Conservation (phyloP, 2,797 vertebrate species). For the Brotula barbata region DNA sequence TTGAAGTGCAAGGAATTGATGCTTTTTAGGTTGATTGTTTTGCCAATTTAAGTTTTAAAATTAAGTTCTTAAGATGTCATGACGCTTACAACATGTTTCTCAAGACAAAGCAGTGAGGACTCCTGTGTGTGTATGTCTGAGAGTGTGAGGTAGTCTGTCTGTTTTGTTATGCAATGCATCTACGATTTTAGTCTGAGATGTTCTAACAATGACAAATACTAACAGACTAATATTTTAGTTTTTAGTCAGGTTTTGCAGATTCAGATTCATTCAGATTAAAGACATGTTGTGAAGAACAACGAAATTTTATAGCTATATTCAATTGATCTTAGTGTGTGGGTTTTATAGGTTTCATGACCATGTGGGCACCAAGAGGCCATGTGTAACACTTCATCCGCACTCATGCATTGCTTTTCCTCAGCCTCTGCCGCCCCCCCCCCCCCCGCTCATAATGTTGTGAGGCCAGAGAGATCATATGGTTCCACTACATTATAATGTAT, state of each 20-base stretch:
- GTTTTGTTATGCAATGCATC: constrained; percentile 11
- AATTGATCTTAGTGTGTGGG: not conserved
- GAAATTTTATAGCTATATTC: too few relatives aligned
- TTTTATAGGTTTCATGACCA: constrained; percentile 1
- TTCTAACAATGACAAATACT: constrained; percentile 33
- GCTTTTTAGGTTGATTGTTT: constrained; percentile 36
- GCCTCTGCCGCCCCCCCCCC: constrained; percentile 3
- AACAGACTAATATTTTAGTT: too few relatives aligned
- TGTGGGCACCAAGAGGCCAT: constrained; percentile 9
- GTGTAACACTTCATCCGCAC: not conserved
- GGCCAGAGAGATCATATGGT: constrained; percentile 8
- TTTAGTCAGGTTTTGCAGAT: too few relatives aligned
- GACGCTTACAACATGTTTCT: too few relatives aligned
- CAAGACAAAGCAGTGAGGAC: constrained; percentile 18
- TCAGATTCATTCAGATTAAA: not conserved
- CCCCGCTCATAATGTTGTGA: constrained; percentile 33
- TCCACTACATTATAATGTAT: constrained; percentile 22
- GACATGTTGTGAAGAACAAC: too few relatives aligned
- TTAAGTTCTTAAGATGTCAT: too few relatives aligned
- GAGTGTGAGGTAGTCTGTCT: constrained; percentile 20
- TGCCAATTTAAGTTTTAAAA: constrained; percentile 29
- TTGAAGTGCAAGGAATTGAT: constrained; percentile 52
- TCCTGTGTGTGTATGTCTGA: constrained; percentile 20
- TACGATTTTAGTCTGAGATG: constrained; percentile 37
- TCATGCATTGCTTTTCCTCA: constrained; percentile 12